Conservation (phyloP, 2,797 vertebrate genomes). For the Sylvia borin region DNA sequence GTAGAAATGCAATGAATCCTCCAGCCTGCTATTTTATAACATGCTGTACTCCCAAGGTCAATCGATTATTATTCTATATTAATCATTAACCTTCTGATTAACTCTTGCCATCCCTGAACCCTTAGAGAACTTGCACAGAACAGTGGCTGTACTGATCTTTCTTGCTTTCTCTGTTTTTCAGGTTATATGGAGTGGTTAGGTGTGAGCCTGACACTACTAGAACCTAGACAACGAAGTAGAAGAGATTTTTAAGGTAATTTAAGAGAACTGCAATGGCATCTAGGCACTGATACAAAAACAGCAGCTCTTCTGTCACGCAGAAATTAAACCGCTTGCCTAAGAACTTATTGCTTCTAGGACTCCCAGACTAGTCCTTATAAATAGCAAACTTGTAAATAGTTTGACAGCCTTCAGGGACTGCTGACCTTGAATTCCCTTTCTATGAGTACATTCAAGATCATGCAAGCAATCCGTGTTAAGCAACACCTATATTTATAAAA, state of each 20-base stretch:
- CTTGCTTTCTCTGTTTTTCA: not conserved
- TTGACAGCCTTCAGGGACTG: constrained; percentile 63
- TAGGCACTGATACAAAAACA: not conserved
- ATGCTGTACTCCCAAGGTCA: not conserved
- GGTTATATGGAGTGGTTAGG: not conserved
- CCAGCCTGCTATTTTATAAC: not conserved
- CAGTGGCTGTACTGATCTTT: not conserved
- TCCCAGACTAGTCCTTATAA: constrained; percentile 72
- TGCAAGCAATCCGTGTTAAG: constrained; percentile 44
- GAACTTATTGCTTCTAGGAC: constrained; percentile 61
- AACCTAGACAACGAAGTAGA: not conserved
- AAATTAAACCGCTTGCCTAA: constrained; percentile 60
- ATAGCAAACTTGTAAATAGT: constrained; percentile 73
- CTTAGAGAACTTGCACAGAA: not conserved
- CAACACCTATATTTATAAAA: constrained; percentile 64
- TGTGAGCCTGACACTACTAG: not conserved
- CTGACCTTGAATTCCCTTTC: constrained; percentile 69
- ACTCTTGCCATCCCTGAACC: not conserved
- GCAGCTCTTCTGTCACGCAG: not conserved
- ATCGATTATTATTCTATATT: constrained; percentile 41
- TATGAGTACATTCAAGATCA: constrained; percentile 37
- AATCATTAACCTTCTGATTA: constrained; percentile 32
- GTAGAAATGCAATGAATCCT: not conserved
- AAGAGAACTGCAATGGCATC: not conserved
- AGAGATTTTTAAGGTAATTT: constrained; percentile 4